Evolutionary conservation across 2,888 invertebrate species (phyloP), one percentile per base, ranked within the genome.

Genomic region (Barypeithes pellucidus): DNA sequence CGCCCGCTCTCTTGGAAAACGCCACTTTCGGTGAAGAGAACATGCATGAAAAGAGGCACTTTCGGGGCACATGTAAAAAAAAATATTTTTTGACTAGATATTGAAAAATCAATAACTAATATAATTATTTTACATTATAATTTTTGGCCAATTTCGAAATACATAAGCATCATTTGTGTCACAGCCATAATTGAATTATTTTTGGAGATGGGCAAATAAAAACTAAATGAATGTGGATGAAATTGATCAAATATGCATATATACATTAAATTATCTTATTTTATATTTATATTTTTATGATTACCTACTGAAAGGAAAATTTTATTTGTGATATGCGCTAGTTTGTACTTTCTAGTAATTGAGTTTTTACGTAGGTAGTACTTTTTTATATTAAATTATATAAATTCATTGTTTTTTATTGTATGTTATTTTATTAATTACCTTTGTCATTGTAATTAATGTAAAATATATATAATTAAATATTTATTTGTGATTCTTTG

Each of bases 401-500:
- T 54, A 66, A 20, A 67, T 45, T 33, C 12, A 18, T 67, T 67
- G 45, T 67, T 67, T 67, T 67, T 43, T 61, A 61, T 59, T 59
- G 39, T 60, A 29, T 60, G 43, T 54, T 43, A 57, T 18, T 43
- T 11, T 66, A 43, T 41, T 61, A 29, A 24, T 20, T 52, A 39
- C 9, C 12, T 57, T 52, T 72, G 59, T 65, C 67, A 43, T 65
- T 70, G 62, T 70, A 70, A 70, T 52, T 70, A 63, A 29, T 70
- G 70, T 70, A 69, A 69, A 18, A 41, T 52, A 41, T 52, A 69
- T 14, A 12, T 16, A 14, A 33, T 33, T 52, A 78, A 82, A 82
- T 83, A 83, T 81, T 82, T 81, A 83, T 82, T 80, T 84, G 83
- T 85, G 84, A 84, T 84, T 84, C 84, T 84, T 85, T 84, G 77